phyloP scores from a whole-genome alignment of 2,888 invertebrate species.

The Hirtodrosophila alboralis region DNA sequence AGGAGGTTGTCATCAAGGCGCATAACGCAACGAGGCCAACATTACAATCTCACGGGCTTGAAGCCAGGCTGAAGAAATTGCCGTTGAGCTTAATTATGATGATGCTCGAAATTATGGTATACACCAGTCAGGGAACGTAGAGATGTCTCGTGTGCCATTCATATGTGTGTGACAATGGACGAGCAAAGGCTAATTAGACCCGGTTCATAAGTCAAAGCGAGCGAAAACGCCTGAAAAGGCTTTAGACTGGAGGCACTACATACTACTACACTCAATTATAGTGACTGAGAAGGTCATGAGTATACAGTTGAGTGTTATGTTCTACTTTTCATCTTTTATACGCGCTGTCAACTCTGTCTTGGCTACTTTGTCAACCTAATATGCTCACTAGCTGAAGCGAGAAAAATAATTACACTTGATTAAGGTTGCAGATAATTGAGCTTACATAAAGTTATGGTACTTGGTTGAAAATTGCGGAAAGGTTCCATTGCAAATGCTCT shows the following conservation, averaged over 20 bases:
- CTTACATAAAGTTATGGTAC: no score
- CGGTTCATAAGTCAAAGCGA: conserved; percentile 67
- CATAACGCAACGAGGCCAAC: conserved; percentile 48
- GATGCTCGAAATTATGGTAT: conserved; percentile 21
- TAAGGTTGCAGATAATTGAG: not conserved
- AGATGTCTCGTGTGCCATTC: conserved; percentile 15
- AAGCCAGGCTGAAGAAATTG: conserved; percentile 31
- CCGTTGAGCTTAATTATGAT: conserved; percentile 72
- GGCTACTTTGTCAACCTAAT: conserved; percentile 13
- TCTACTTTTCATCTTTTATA: conserved; percentile 29
- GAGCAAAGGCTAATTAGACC: conserved; percentile 71
- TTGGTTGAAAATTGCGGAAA: no score
- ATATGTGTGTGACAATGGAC: conserved; percentile 54
- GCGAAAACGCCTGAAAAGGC: conserved; percentile 29
- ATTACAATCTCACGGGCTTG: conserved; percentile 26
- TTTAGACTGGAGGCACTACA: conserved; percentile 10
- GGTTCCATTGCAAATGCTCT: no score
- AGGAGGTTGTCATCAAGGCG: conserved; percentile 61
- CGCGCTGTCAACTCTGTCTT: conserved; percentile 7
- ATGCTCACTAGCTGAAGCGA: not conserved
- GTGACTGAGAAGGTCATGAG: conserved; percentile 36
- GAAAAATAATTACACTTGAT: not conserved
- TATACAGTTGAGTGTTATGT: conserved; percentile 4
- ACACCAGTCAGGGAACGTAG: not conserved
- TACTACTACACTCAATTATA: conserved; percentile 51